Base-by-base conservation (phyloP, 2,888 invertebrate genomes). In the Mesoligia furuncula region DNA sequence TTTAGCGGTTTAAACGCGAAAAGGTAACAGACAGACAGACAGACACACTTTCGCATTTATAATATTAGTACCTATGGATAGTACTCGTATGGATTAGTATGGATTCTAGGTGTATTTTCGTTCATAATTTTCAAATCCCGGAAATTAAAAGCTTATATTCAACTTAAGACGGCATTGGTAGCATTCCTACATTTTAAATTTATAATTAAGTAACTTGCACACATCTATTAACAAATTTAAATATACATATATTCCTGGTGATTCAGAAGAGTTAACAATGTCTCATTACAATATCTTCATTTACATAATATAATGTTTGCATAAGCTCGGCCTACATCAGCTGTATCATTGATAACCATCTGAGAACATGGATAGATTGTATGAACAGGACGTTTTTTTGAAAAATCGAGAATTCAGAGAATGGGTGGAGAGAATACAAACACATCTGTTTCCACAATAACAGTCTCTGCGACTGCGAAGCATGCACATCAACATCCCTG, bases 131-230 rank as follows among this genome's bases (percentile, higher is more conserved):
- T 36, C 24, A 64, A 36, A 70, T 67, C 51, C 62, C 66, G 73
- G 65, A 78, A 68, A 79, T 70, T 51, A 64, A 51, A 67, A 31
- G 27, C 45, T 24, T 45, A 70, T 48, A 27, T 71, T 68, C 5
- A 59, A 57, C n/a, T 57, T 64, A 11, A 64, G 39, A 66, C 15
- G 74, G 31, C 65, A 84, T 84, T 72, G n/a, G 54, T 62, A 61
- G 20, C 42, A 75, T 62, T 73, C 72, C 65, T 62, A 73, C 48
- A 73, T 51, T 69, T 75, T 66, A 70, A 80, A 73, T 73, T 42
- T 51, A 79, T 71, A 68, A 71, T 64, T 64, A 74, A 62, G 65
- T 81, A 45, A 81, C 85, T 83, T 72, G 15, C 83, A 77, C 74
- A 81, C 48, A 31, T 57, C 72, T 67, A 68, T 45, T 54, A 39